These are phyloP conservation scores for Actinemys pallida DNA, from an alignment of 2,113 vertebrate genomes.

Conservation along the genomic window DNA sequence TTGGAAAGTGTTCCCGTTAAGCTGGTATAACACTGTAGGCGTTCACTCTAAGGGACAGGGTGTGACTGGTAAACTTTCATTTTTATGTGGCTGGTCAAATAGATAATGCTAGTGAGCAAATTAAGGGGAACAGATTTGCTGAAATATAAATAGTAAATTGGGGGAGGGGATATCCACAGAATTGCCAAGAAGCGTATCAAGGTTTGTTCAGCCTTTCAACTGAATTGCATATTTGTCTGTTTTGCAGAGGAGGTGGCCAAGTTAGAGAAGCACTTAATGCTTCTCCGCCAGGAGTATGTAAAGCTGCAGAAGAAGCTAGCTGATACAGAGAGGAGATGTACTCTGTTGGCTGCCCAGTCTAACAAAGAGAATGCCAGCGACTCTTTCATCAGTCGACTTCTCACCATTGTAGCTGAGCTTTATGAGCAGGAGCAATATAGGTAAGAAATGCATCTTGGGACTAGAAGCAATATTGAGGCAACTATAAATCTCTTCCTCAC, in stretches of 20 bases:
- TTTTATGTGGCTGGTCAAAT: too few species aligned
- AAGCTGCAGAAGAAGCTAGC: constrained; percentile 97
- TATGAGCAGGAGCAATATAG: constrained; percentile 97
- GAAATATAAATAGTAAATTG: background rate
- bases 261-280: constrained; percentile 97
- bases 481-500: background rate
- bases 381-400: constrained; percentile 93
- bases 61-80: background rate
- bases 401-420: constrained; percentile 91
- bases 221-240: constrained; percentile 3
- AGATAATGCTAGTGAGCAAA: background rate
- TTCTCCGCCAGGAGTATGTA: constrained; percentile 98
- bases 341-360: constrained; percentile 88
- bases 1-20: background rate
- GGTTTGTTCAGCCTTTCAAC: background rate
- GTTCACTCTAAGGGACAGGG: background rate
- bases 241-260: constrained; percentile 98
- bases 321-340: constrained; percentile 93
- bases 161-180: background rate
- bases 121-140: background rate
- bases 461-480: background rate
- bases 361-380: constrained; percentile 84
- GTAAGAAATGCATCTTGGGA: constrained; percentile 65
- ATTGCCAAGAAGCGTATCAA: background rate
- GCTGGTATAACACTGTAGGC: background rate